Percentiles rank a stretch among this genome's conserved stretches.
These are phyloP conservation scores for Epizoanthus rinbou DNA, from an alignment of 92 coral and sea anemone species.

Conservation along the genomic window DNA sequence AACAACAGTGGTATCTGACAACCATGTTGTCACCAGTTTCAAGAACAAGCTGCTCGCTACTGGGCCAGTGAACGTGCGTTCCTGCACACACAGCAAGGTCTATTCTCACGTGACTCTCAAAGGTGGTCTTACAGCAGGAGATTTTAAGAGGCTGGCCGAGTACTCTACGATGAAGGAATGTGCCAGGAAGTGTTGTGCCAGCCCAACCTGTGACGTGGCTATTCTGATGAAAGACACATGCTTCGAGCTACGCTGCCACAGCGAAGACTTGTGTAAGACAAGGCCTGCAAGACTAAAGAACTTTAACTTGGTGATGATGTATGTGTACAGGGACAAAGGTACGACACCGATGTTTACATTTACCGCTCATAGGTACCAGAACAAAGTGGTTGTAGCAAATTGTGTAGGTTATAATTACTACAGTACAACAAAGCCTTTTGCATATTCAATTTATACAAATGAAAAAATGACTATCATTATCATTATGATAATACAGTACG, in stretches of 20 bases:
- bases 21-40: background rate
- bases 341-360: background rate
- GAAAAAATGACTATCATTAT: too few relatives aligned
- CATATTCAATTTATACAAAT: too few relatives aligned
- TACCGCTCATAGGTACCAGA: background rate
- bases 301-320: conserved; percentile 76
- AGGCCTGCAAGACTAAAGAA: conserved; percentile 78
- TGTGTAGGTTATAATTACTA: background rate
- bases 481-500: too few relatives aligned
- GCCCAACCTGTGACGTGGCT: conserved; percentile 79
- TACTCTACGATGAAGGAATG: conserved; percentile 76
- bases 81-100: conserved; percentile 72
- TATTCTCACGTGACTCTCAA: conserved; percentile 84
- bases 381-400: background rate
- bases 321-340: conserved; percentile 70
- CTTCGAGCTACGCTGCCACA: conserved; percentile 76
- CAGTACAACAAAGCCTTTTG: too few relatives aligned
- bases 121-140: conserved; percentile 94
- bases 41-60: background rate
- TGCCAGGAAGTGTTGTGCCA: conserved; percentile 81
- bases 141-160: conserved; percentile 81
- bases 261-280: conserved; percentile 67
- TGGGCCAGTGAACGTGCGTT: conserved; percentile 22
- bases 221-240: conserved; percentile 88
- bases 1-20: background rate